Evolutionary conservation across 2,113 vertebrate species (phyloP).

Genomic region (Pipra filicauda): DNA sequence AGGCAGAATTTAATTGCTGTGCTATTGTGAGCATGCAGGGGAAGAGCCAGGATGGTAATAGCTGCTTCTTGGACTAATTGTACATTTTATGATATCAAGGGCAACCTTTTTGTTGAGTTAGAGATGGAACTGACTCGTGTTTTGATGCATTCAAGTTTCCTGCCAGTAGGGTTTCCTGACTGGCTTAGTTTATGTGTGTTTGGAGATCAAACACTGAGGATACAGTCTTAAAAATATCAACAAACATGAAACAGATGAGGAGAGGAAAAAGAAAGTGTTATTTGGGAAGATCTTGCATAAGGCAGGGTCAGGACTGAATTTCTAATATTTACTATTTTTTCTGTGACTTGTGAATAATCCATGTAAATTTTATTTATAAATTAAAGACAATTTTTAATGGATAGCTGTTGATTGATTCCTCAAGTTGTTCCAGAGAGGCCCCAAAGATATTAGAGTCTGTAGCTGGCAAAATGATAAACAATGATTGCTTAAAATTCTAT

Average conservation of each 20-base stretch:
- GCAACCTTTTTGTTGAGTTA: neutral
- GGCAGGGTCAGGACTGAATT: neutral
- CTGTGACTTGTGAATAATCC: neutral
- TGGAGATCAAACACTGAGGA: neutral
- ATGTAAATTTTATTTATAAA: conserved; percentile 25
- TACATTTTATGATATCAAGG: neutral
- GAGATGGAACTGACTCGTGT: neutral
- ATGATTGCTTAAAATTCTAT: conserved; percentile 40
- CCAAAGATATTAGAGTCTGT: conserved; percentile 18
- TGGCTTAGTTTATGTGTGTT: neutral
- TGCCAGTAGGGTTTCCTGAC: neutral
- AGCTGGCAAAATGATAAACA: conserved; percentile 48
- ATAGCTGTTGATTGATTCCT: neutral
- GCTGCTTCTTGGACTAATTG: neutral
- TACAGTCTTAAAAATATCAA: neutral
- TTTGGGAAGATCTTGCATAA: neutral
- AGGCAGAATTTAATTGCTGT: neutral
- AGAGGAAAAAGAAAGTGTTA: neutral
- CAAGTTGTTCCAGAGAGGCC: neutral
- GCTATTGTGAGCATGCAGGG: neutral
- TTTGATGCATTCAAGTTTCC: neutral
- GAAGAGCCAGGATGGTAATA: neutral
- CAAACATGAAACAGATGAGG: neutral
- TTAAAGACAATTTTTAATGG: conserved; percentile 2
- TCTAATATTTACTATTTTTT: neutral